Base-by-base conservation (phyloP, 2,888 invertebrate species). In the Thereva nobilitata region DNA sequence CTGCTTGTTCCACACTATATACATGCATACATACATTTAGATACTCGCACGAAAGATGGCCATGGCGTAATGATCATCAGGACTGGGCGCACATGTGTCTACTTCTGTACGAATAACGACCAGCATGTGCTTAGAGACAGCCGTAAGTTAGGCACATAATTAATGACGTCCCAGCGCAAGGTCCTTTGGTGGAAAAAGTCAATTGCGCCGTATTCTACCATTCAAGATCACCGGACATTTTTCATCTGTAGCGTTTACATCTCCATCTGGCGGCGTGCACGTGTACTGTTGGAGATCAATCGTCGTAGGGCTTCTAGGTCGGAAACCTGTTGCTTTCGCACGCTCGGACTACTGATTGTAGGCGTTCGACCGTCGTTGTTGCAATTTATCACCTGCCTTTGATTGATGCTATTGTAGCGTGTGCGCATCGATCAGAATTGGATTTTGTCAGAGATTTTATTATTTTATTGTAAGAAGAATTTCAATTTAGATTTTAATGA, bases 131-230 rank as follows among this genome's bases (percentile, higher is more conserved):
- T n/a, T 23, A 23, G 23, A 23, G 23, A 23, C 40, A 49, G 59
- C 40, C 49, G 47, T 59, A 59, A 59, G 40, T 59, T 49, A 59
- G 59, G 23, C 23, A 10, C 49, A 59, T 59, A 59, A 59, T 59
- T 59, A 59, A 59, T 59, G 59, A 59, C 59, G 59, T 59, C 59
- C 59, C 49, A 47, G 38, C 49, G 59, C 59, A 59, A 59, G 59
- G 59, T 59, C 59, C 59, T 59, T 59, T 37, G 1, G 1, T 2
- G 59, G 49, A 45, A 23, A 37, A 49, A 59, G 47, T 59, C 47
- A 59, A 59, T 59, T 59, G 37, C 59, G 34, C 47, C 40, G 23
- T 38, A 37, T n/a, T 12, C 59, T 59, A 59, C 49, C 23, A 23
- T 59, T 40, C 59, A 47, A 59, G 59, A 59, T 9, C 49, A 38